Evolutionary conservation across 92 coral and sea anemone genomes (phyloP).

Genomic region (Paramuricea clavata): DNA sequence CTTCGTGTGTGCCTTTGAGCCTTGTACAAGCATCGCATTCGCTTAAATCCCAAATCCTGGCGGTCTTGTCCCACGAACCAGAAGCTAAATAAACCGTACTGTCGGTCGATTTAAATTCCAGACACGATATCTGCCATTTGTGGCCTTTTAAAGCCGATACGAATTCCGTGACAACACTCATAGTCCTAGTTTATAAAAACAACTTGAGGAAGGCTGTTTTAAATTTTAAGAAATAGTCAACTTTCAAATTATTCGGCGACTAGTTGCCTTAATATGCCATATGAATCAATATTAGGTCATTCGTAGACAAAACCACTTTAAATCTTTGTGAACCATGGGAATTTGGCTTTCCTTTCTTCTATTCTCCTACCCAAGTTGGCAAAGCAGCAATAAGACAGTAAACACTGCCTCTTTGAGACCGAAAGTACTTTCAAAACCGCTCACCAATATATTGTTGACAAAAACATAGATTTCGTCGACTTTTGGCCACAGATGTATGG

Average conservation of each 20-base stretch:
- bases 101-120: constrained; percentile 91
- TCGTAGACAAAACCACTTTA: background rate
- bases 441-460: constrained; percentile 6
- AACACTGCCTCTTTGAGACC: background rate
- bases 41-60: constrained; percentile 90
- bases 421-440: background rate
- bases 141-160: constrained; percentile 88
- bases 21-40: constrained; percentile 79
- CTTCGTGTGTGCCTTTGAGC: constrained; percentile 75
- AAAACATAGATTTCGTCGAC: background rate
- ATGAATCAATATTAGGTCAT: background rate
- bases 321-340: background rate
- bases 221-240: background rate
- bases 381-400: background rate
- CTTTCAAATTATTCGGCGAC: background rate
- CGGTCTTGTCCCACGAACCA: constrained; percentile 93
- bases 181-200: constrained; percentile 6
- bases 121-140: constrained; percentile 97
- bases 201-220: background rate
- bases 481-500: background rate
- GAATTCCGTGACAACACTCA: constrained; percentile 88
- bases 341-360: background rate
- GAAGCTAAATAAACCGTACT: constrained; percentile 81
- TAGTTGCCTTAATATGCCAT: background rate
- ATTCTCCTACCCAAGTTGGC: background rate